Base-by-base conservation (phyloP, 92 coral and sea anemone genomes). In the Montipora capitata region DNA sequence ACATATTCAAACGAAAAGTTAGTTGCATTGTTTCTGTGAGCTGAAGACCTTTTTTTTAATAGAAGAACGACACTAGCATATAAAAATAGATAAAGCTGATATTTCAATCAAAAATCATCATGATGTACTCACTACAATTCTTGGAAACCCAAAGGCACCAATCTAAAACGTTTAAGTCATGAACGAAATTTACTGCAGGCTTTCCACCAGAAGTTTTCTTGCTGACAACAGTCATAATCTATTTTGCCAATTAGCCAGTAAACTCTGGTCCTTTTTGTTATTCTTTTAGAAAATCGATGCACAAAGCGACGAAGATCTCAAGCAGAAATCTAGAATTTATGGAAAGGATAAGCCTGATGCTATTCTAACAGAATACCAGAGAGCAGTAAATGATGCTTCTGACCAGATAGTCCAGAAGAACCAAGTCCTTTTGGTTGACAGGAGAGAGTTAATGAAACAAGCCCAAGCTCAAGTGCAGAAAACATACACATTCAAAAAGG, bases 321-420 rank as follows among this genome's bases (percentile, higher is more conserved):
- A 61, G 71, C 83, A 57, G 0, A 78, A 78, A 68, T 78, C 83
- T 40, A 78, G 83, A 78, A 78, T 78, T 78, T 57, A 78, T 78
- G 83, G 83, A 78, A 78, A 61, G 62, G 71, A 78, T 61, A 78
- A 61, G 65, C 69, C 27, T 61, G 65, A 18, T 0, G 71, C 40
- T 78, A 78, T 61, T 78, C 82, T 84, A 15, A 84, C 79, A 58
- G 48, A 27, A 40, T 84, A 84, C 56, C 81, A 84, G 44, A 84
- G 66, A 63, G 82, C 72, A 74, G 74, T 84, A 14, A 74, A 84
- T 84, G 79, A 84, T 45, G 89, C 74, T 56, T 68, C 83, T 39
- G 59, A 84, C 51, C 42, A 74, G 40, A 76, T 84, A 16, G 89
- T 40, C 70, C 56, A 73, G 79, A 44, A 73, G 16, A 76, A 84